Evolutionary conservation across 2,797 vertebrate species (phyloP).

Genomic region (Muraenolepis orangiensis): DNA sequence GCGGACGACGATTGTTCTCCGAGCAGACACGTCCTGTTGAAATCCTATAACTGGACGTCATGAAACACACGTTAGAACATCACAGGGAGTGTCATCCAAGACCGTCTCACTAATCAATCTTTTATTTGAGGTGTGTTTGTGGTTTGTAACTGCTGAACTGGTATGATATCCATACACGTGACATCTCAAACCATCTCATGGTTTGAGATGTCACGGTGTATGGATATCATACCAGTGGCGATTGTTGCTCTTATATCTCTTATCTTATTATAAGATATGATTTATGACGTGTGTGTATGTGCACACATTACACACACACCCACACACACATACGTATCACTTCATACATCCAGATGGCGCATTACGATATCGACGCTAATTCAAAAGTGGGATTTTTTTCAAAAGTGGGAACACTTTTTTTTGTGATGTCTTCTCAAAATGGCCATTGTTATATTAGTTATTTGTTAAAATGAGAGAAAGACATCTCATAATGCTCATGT

Average conservation of each 20-base stretch:
- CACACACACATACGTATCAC: not conserved
- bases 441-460: not conserved
- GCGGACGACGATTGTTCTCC: slow-evolving; percentile 44
- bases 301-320: not conserved
- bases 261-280: not conserved
- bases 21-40: slow-evolving; percentile 66
- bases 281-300: not conserved
- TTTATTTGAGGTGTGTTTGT: not conserved
- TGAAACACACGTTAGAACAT: slow-evolving; percentile 18
- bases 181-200: not conserved
- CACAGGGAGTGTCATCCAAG: not conserved
- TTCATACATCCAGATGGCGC: not conserved
- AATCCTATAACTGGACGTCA: slow-evolving; percentile 61
- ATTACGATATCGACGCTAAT: not conserved
- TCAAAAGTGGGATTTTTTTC: not conserved
- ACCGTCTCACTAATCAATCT: not conserved
- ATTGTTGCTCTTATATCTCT: not conserved
- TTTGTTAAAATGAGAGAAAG: not conserved
- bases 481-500: not conserved
- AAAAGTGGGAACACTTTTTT: not conserved
- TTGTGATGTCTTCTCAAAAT: not conserved
- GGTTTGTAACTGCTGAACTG: not conserved
- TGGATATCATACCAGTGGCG: not conserved
- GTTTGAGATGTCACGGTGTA: not conserved
- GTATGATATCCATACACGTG: too few relatives aligned